These are phyloP conservation scores for Pachliopta kotzebuea DNA, from an alignment of 2,888 invertebrate species.

Conservation along the genomic window DNA sequence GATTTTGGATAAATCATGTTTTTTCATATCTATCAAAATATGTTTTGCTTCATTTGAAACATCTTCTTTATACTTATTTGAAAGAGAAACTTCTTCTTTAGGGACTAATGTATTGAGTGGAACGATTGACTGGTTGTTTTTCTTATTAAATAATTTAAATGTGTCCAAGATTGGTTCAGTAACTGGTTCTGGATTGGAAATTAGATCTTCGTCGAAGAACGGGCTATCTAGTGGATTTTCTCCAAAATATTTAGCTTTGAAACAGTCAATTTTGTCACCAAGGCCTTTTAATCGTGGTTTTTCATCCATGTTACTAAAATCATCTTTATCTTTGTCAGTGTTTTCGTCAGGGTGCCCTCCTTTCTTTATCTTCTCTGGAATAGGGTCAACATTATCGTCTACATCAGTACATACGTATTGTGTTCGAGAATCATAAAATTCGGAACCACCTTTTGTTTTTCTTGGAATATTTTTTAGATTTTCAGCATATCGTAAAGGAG, in stretches of 20 bases:
- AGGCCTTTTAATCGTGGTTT: conserved; percentile 81
- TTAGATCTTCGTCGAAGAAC: conserved; percentile 82
- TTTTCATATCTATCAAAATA: neutral
- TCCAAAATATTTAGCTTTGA: conserved; percentile 87
- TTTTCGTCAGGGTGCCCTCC: conserved; percentile 53
- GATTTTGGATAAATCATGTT: neutral
- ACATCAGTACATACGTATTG: conserved; percentile 77
- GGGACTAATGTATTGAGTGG: conserved; percentile 15
- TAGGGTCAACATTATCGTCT: conserved; percentile 74
- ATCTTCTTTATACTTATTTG: neutral
- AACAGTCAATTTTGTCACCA: conserved; percentile 87
- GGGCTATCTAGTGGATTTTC: conserved; percentile 88
- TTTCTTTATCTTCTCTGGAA: conserved; percentile 73
- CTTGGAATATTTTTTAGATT: conserved; percentile 82
- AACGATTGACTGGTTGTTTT: conserved; percentile 32
- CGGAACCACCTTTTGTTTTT: conserved; percentile 83
- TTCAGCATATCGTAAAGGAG: conserved; percentile 84
- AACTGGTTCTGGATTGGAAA: conserved; percentile 71
- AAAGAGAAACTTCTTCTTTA: neutral
- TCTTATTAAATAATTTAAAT: conserved; percentile 38
- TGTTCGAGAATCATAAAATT: conserved; percentile 85
- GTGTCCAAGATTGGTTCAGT: conserved; percentile 42
- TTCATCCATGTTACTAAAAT: conserved; percentile 51
- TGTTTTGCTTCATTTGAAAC: neutral
- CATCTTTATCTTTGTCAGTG: conserved; percentile 48